phyloP scores from a whole-genome alignment of 1,140 invertebrate species.

The Acarapis woodi region DNA sequence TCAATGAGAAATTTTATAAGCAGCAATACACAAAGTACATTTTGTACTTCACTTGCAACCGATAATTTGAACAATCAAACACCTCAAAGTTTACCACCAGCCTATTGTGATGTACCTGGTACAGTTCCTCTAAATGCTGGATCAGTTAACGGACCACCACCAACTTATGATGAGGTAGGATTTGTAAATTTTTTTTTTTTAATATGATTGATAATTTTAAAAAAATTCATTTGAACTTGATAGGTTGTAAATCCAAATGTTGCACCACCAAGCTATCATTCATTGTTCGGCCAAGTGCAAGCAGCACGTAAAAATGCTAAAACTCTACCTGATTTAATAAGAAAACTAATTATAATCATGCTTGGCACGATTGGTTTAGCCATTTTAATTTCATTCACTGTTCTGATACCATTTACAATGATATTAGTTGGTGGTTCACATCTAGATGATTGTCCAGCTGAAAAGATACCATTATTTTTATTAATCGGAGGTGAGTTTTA shows the following conservation, averaged over 20 bases:
- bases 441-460: constrained; percentile 40
- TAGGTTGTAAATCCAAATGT: constrained; percentile 17
- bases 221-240: no score
- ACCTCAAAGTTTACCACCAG: not conserved
- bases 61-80: no score
- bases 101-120: constrained; percentile 11
- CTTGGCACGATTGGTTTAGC: constrained; percentile 34
- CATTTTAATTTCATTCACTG: constrained; percentile 27
- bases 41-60: no score
- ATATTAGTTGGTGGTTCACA: constrained; percentile 39
- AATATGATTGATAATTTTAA: no score
- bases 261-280: constrained; percentile 34
- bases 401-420: constrained; percentile 32
- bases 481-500: constrained; percentile 49
- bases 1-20: no score
- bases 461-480: constrained; percentile 49
- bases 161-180: constrained; percentile 15
- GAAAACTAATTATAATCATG: constrained; percentile 27
- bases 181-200: no score
- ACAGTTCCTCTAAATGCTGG: constrained; percentile 13
- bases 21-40: no score
- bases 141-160: constrained; percentile 11
- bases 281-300: constrained; percentile 30
- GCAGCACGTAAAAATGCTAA: constrained; percentile 27
- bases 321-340: constrained; percentile 28